These are phyloP conservation scores for Patiria miniata DNA, from an alignment of 35 echinoderm and acorn worm species.

Conservation along the genomic window DNA sequence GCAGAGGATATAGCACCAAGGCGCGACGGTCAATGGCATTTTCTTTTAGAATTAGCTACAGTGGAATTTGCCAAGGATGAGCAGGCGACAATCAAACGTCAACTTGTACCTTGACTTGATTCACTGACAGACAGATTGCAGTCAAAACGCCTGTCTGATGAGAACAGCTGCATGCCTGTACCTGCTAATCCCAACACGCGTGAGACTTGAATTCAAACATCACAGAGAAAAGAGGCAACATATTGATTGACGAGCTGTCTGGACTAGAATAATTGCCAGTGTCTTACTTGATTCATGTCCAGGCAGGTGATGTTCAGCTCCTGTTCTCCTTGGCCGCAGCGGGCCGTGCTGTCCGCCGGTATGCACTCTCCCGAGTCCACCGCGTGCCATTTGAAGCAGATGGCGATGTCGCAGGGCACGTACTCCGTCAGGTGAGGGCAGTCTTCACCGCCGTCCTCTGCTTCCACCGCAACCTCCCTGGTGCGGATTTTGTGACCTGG, in stretches of 20 bases:
- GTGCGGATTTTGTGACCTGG: constrained; percentile 68
- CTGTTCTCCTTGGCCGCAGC: constrained; percentile 72
- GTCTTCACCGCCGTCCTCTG: constrained; percentile 49
- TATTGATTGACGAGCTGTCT: neutral
- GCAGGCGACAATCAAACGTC: too few relatives aligned
- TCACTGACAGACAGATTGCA: constrained; percentile 12
- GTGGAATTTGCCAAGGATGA: too few relatives aligned
- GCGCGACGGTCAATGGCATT: too few relatives aligned
- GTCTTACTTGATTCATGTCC: constrained; percentile 67
- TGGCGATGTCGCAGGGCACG: constrained; percentile 56
- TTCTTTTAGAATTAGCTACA: too few relatives aligned
- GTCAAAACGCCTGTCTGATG: neutral
- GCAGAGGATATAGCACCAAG: too few relatives aligned
- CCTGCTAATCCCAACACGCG: neutral
- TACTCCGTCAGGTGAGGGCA: constrained; percentile 79
- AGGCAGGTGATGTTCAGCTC: constrained; percentile 68
- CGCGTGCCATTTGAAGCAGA: constrained; percentile 74
- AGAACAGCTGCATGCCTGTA: neutral
- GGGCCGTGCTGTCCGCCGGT: constrained; percentile 27
- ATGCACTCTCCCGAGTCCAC: constrained; percentile 46
- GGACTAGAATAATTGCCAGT: neutral
- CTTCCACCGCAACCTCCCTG: constrained; percentile 45
- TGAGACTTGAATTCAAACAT: neutral
- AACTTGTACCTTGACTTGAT: neutral
- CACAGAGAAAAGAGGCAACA: neutral